Evolutionary conservation across 2,797 vertebrate species (phyloP), one percentile per base, ranked within the genome.

Genomic region (Semotilus atromaculatus): DNA sequence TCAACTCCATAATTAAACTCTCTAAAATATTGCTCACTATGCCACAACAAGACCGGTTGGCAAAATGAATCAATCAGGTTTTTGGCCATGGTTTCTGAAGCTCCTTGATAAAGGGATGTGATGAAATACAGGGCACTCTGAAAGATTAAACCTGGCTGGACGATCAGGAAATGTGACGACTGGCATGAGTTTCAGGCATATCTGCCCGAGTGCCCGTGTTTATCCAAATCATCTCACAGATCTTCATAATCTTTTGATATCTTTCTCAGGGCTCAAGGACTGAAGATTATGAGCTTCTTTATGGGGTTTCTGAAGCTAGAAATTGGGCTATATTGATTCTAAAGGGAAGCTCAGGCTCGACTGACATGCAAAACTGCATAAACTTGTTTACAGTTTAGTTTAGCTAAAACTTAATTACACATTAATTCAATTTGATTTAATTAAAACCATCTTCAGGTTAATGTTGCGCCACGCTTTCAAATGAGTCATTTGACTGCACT

Each of bases 91-190:
- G 90, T 86, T 72, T 87, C 81, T 53, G 64, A 82, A 8, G 53
- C 72, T 80, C 26, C 77, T 87, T 87, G 64, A 84, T 89, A 83
- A 74, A 77, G 79, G 31, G n/a, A 70, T 86, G 70, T 66, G 70
- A 48, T 88, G 76, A 82, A 84, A 86, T 85, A 80, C 85, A 75
- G 77, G 53, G 90, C 90, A 92, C 91, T 93, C 90, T 80, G 75
- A 31, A 83, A 89, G 90, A 94, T 93, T 90, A 90, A 88, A 89
- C 80, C 58, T 77, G 53, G 31, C 36, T 19, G 23, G 72, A 84
- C 11, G 51, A 48, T 55, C 77, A 64, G 84, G 76, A 71, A 89
- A 89, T 88, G 88, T 82, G 77, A 29, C 45, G 88, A 87, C 82
- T 91, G 89, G 87, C 82, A 13, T 19, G 55, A 88, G 60, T 78